Conservation (phyloP, 2,797 vertebrate species). For the Poliocrania exsul region DNA sequence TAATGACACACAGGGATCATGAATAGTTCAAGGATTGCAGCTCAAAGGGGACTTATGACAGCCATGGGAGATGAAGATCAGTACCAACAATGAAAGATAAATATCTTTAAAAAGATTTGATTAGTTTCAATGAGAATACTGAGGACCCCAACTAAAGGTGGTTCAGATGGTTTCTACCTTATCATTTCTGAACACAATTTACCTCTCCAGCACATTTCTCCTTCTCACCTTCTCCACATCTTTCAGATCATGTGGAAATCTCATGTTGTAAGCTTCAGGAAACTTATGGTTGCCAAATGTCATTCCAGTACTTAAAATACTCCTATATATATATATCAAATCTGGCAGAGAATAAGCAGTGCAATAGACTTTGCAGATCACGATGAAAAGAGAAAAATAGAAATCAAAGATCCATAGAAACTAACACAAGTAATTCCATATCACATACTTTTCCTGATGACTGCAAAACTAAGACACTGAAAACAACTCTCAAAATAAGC, state of each 20-base stretch:
- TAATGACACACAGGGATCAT: neutral
- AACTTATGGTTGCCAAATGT: neutral
- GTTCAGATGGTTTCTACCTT: neutral
- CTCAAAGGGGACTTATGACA: neutral
- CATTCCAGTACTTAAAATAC: neutral
- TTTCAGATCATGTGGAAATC: neutral
- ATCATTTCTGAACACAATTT: neutral
- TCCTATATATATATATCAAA: neutral
- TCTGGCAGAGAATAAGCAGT: neutral
- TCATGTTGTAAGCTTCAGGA: neutral
- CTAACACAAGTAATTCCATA: neutral
- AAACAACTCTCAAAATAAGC: neutral
- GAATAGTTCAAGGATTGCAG: neutral
- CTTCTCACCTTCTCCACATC: neutral
- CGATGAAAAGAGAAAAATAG: neutral
- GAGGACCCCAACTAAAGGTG: neutral
- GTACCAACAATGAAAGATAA: neutral
- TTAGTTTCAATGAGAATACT: rapidly evolving
- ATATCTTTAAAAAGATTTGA: neutral
- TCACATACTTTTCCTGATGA: neutral
- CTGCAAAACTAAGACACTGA: neutral
- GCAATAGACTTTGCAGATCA: neutral
- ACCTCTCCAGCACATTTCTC: neutral
- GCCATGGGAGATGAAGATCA: neutral
- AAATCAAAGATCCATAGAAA: neutral